Evolutionary conservation across 2,888 invertebrate genomes (phyloP), one percentile per base, ranked within the genome.

Genomic region (Lepidocyrtoides sp.): DNA sequence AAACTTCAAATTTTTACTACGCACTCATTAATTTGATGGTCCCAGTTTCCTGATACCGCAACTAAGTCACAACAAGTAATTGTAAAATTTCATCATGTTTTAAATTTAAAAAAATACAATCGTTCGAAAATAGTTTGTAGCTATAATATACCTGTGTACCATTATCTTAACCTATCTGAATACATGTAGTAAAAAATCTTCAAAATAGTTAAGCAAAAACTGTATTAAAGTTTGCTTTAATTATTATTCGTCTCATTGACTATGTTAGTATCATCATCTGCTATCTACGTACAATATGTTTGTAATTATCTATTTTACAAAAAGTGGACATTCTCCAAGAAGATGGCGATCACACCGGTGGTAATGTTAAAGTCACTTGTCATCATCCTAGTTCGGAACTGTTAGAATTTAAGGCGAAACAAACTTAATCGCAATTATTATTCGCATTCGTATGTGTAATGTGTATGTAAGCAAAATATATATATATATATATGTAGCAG

Each of bases 41-140:
- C 20, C 36, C 12, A 23, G 26, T 44, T 82, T 63, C 36, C 44
- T 57, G 41, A 83, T 83, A 66, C 20, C 66, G 63, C 44, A 83
- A 83, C 83, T 83, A 83, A 83, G 83, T 83, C 83, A 83, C 83
- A 83, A 83, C n/a, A n/a, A n/a, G 23, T 51, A 36, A n/a, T 41
- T 17, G 36, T 20, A 36, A 14, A 60, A 41, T 57, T 32, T 12
- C 0, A 60, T n/a, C 17, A n/a, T n/a, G 26, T 26, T n/a, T 77
- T 26, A 26, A 57, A 20, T 41, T 7, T 14, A 57, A 60, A 20
- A 12, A 20, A 63, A 23, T 36, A 17, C 60, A 81, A 60, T 60
- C 81, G 36, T 82, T 63, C 20, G 51, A 44, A 12, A 72, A 0
- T 83, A 83, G 32, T 51, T 12, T 26, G 26, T 32, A 48, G 14